A percentile compares a stretch with the other conserved stretches of the same genome.
phyloP scores from a whole-genome alignment of 2,113 vertebrate species.

The Heteronetta atricapilla region DNA sequence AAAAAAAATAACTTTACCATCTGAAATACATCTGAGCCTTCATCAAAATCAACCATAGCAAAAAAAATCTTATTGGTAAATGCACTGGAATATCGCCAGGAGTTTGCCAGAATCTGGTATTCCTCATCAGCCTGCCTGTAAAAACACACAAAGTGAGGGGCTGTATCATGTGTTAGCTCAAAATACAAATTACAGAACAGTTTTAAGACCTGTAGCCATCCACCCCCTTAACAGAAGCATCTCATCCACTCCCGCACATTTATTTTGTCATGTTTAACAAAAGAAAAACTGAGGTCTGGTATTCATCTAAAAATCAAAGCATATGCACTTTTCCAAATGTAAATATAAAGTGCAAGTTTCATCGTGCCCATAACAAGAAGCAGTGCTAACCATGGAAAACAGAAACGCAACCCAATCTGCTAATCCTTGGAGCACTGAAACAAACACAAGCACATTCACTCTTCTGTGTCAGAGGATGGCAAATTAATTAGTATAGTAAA shows the following conservation, averaged over 20 bases:
- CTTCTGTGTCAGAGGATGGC: not conserved
- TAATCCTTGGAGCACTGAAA: not conserved
- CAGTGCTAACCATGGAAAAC: not conserved
- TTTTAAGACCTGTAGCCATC: not conserved
- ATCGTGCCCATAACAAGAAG: accelerated
- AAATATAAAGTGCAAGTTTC: not conserved
- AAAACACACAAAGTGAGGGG: not conserved
- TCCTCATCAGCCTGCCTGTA: slow-evolving; percentile 96
- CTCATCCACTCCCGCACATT: not conserved
- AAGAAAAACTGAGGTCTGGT: not conserved
- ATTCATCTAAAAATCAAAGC: not conserved
- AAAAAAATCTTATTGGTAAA: slow-evolving; percentile 97
- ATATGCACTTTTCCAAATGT: not conserved
- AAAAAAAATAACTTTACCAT: slow-evolving; percentile 82
- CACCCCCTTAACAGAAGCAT: accelerated
- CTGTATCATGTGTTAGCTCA: not conserved
- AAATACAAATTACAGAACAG: not conserved
- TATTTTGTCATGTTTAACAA: not conserved
- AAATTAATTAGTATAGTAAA: not conserved
- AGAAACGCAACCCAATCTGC: not conserved
- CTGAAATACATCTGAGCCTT: slow-evolving; percentile 97
- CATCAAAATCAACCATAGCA: slow-evolving; percentile 95
- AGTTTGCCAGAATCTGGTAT: slow-evolving; percentile 95
- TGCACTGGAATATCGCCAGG: slow-evolving; percentile 94
- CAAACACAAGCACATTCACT: accelerated